Base-by-base conservation (phyloP, 1,140 invertebrate genomes). In the Polypedilum pembai region DNA sequence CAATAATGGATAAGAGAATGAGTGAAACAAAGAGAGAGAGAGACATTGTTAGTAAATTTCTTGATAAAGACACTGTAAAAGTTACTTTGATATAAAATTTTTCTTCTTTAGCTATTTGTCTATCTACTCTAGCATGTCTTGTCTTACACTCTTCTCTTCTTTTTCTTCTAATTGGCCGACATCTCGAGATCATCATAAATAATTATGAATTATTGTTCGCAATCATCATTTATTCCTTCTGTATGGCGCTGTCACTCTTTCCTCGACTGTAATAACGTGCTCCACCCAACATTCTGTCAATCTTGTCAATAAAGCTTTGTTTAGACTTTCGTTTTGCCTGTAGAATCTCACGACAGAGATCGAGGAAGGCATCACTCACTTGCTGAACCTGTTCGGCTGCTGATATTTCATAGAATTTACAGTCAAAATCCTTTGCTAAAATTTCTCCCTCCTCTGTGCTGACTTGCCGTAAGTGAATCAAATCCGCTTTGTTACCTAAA, bases 381-480 rank as follows among this genome's bases (percentile, higher is more conserved):
- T 88, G 87, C 74, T 84, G 84, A 21, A 94, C 91, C 83, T 94
- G 92, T 82, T 95, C 93, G 0, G 93, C 92, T 0, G 93, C 93
- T 0, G 92, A 90, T n/a, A 94, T 89, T 84, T 95, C 93, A n/a
- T 88, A 87, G 81, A 95, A 95, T 79, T 87, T 90, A 80, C 92
- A 94, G 78, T 95, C 93, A 76, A 91, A 91, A 79, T 94, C 92
- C 81, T 94, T 93, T 0, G 92, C 92, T 41, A 94, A 83, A 76
- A 93, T 93, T 82, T 94, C 92, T 18, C 93, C 92, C 83, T 97
- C 94, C 77, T 94, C 92, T 7, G 87, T 86, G 78, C 89, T 92
- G 74, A 97, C 93, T 87, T 96, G 92, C 78, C 95, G 84, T 73
- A 96, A 84, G 82, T 96, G 94, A 40, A 95, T 91, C 89, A 97